Conservation (phyloP, 1,140 invertebrate species). For the Bicyclus anynana region DNA sequence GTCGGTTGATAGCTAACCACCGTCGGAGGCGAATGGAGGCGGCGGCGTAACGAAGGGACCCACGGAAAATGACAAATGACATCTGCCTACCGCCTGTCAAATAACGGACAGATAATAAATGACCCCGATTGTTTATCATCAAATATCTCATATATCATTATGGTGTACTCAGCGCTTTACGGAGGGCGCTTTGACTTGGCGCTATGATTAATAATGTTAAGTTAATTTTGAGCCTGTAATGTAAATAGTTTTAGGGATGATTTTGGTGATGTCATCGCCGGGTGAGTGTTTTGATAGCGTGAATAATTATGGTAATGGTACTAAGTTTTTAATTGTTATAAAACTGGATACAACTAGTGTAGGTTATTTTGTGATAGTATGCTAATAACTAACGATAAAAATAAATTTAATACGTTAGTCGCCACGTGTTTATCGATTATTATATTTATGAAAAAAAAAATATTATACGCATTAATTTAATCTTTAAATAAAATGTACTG, state of each 20-base stretch:
- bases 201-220: conserved; percentile 75
- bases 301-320: not conserved
- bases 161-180: conserved; percentile 61
- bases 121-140: conserved; percentile 79
- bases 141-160: conserved; percentile 78
- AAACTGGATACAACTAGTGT: too few species aligned
- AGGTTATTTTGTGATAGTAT: too few species aligned
- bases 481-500: too few species aligned
- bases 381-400: too few species aligned
- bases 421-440: too few species aligned
- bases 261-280: conserved; percentile 54
- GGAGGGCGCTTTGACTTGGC: conserved; percentile 51
- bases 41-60: conserved; percentile 75
- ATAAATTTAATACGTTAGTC: too few species aligned
- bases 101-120: conserved; percentile 79
- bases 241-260: conserved; percentile 62
- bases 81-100: conserved; percentile 79
- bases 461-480: too few species aligned
- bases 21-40: conserved; percentile 65
- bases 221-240: conserved; percentile 70
- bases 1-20: conserved; percentile 71
- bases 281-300: conserved; percentile 29
- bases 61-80: conserved; percentile 78
- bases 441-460: too few species aligned
- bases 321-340: not conserved